Base-by-base conservation (phyloP, 2,113 vertebrate genomes). In the Cyanistes caeruleus region DNA sequence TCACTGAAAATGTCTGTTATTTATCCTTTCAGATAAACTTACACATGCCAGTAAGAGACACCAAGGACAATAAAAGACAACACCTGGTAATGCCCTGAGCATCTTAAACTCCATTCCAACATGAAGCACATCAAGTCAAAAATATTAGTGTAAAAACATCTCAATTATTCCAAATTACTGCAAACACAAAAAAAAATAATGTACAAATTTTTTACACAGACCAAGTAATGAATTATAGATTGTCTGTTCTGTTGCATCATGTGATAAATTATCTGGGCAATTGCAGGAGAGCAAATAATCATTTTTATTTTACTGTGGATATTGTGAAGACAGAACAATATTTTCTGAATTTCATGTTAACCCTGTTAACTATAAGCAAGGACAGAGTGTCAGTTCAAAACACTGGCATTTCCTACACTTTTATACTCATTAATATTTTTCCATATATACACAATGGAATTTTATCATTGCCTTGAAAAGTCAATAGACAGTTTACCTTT, bases 61-160 rank as follows among this genome's bases (percentile, higher is more conserved):
- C 0, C 1, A 41, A 39, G 10, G 16, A n/a, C n/a, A n/a, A n/a
- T 37, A 44, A 72, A 63, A 80, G 25, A 39, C 21, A 86, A 15
- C 10, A 63, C 11, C 6, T 41, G 27, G 23, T n/a, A 72, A 46
- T 18, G 67, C 12, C 8, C 16, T 1, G 0, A 74, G 8, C 10
- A 53, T 65, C 23, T 85, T 53, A 70, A 78, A 41, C 3, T 62
- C 58, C 20, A 49, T 63, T 89, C 23, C 13, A 69, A 27, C 15
- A 28, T 22, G 6, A 6, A 75, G 3, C 0, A 2, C 7, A 44
- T 48, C 2, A 4, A 76, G 20, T 1, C 3, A 90, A 92, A 95
- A 74, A 49, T 24, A 65, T 33, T 70, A 33, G 3, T 1, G 2
- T 28, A 31, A 33, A 5, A 82, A 59, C 43, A 55, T 3, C 11